Percentiles rank a stretch among this genome's conserved stretches.
These are phyloP conservation scores for Apotomis betuletana DNA, from an alignment of 2,888 invertebrate genomes.

Conservation along the genomic window DNA sequence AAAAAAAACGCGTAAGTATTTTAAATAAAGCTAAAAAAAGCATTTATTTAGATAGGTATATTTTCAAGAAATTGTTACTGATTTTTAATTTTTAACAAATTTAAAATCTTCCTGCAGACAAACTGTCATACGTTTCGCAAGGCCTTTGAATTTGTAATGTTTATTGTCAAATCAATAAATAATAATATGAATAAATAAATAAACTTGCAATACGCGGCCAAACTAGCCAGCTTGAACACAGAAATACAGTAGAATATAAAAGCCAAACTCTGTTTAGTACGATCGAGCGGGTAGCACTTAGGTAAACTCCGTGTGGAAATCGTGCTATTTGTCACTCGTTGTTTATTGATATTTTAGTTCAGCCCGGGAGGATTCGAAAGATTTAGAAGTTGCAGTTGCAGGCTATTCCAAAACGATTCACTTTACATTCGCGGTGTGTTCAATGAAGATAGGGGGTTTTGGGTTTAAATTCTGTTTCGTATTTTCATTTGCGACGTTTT, in stretches of 20 bases:
- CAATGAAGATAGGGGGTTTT: constrained; percentile 12
- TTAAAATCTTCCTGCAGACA: no score
- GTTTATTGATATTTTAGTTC: constrained; percentile 64
- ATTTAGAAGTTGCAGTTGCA: constrained; percentile 46
- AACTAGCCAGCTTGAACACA: neutral
- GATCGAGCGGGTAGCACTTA: constrained; percentile 53
- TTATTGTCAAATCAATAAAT: no score
- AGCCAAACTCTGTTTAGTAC: constrained; percentile 44
- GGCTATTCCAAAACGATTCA: constrained; percentile 39
- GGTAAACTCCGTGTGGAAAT: constrained; percentile 59
- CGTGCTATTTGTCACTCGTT: constrained; percentile 60
- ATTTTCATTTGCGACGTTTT: no score
- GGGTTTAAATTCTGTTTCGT: neutral
- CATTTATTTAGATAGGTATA: no score
- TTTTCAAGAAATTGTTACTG: no score
- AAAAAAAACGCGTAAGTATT: no score
- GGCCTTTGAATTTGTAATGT: no score
- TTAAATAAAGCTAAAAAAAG: no score
- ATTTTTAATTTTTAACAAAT: no score
- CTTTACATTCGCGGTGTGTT: constrained; percentile 18
- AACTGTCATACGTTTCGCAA: no score
- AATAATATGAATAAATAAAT: no score
- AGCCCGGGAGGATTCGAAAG: constrained; percentile 41
- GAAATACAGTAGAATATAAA: constrained; percentile 41
- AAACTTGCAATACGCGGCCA: no score